Conservation (phyloP, 1,140 invertebrate species). For the Anoplolepis gracilipes region DNA sequence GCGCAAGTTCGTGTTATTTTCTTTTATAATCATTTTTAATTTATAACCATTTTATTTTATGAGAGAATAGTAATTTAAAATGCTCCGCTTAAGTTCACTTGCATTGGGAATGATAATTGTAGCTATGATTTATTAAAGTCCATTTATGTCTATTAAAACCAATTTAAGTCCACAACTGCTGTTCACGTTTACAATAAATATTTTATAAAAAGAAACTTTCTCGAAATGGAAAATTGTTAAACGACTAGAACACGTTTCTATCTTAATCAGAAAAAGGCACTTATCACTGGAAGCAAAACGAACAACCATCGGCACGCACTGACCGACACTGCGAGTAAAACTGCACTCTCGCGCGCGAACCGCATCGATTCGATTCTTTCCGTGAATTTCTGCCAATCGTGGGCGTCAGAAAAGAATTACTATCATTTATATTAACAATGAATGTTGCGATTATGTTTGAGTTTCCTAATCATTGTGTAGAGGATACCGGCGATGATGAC, state of each 20-base stretch:
- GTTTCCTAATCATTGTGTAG: background rate
- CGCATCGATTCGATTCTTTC: background rate
- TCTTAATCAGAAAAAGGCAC: background rate
- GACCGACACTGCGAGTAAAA: slow-evolving; percentile 6
- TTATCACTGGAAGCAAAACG: background rate
- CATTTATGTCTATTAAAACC: slow-evolving; percentile 21
- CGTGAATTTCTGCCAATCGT: background rate
- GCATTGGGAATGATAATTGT: background rate
- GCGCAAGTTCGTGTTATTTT: no score
- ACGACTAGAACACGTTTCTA: background rate
- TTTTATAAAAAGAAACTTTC: background rate
- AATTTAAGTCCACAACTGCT: background rate
- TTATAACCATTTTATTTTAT: background rate
- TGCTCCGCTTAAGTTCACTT: background rate
- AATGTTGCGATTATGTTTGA: background rate
- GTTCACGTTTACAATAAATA: background rate
- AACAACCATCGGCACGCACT: background rate
- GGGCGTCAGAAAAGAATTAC: background rate
- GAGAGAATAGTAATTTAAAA: background rate
- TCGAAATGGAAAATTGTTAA: background rate
- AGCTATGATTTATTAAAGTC: slow-evolving; percentile 2
- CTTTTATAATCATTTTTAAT: background rate
- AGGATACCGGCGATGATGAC: background rate
- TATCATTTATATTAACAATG: background rate
- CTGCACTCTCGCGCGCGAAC: background rate